Conservation (phyloP, 2,113 vertebrate genomes). For the Pachycephala philippinensis region DNA sequence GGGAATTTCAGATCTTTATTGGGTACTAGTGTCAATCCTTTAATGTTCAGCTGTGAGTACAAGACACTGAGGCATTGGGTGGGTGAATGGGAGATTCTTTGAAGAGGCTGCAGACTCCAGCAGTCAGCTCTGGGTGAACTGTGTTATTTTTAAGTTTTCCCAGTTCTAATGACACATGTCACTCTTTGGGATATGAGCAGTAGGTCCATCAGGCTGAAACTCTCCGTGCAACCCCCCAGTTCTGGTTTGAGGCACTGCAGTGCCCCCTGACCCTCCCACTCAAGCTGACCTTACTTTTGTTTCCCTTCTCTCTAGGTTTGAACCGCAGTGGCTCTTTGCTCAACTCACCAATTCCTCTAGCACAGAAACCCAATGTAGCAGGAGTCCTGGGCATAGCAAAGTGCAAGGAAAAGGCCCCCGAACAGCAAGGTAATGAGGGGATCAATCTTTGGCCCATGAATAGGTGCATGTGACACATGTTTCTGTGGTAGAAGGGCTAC, state of each 20-base stretch:
- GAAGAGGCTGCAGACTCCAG: neutral
- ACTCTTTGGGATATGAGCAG: neutral
- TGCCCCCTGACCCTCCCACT: neutral
- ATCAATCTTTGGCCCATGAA: neutral
- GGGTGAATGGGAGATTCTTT: neutral
- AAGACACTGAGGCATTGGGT: neutral
- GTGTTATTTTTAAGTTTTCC: neutral
- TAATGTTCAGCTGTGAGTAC: neutral
- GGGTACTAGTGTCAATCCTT: neutral
- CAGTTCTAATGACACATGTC: fast-evolving
- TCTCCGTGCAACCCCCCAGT: neutral
- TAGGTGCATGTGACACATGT: neutral
- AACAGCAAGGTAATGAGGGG: slow-evolving; percentile 76
- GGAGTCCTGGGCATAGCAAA: slow-evolving; percentile 76
- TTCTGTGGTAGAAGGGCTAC: neutral
- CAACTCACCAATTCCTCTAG: slow-evolving; percentile 79
- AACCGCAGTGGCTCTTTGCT: slow-evolving; percentile 86
- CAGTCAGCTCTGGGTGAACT: neutral
- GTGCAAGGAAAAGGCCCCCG: slow-evolving; percentile 81
- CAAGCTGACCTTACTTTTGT: neutral
- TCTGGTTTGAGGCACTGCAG: neutral
- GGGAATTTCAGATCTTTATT: neutral
- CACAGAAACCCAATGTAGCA: slow-evolving; percentile 78
- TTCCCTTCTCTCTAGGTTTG: slow-evolving; percentile 73
- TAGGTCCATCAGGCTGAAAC: neutral